Conservation (phyloP, 2,888 invertebrate species). For the Priocnemis perturbator region DNA sequence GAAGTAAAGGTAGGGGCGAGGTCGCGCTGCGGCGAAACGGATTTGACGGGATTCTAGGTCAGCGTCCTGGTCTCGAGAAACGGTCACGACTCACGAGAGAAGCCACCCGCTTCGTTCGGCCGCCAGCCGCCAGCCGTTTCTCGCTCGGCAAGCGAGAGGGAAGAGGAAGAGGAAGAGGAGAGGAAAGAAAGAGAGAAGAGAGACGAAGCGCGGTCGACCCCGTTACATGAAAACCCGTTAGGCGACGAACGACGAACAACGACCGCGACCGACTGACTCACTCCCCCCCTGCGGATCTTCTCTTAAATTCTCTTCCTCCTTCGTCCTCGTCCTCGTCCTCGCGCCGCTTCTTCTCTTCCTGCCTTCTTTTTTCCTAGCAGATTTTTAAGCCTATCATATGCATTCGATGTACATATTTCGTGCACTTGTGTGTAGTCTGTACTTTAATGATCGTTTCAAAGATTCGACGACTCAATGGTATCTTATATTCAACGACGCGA, state of each 20-base stretch:
- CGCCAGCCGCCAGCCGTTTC: not conserved
- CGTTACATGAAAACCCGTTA: slow-evolving; percentile 71
- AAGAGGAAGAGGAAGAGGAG: not conserved
- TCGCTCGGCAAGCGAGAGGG: not conserved
- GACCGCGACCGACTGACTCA: slow-evolving; percentile 45
- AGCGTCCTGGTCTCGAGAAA: slow-evolving; percentile 67
- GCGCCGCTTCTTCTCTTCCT: not conserved
- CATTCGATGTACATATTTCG: no score
- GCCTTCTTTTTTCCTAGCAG: not conserved
- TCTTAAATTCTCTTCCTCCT: slow-evolving; percentile 2
- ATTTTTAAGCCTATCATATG: slow-evolving; percentile 2
- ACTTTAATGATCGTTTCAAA: no score
- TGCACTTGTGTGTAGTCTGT: no score
- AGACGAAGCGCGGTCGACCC: slow-evolving; percentile 59
- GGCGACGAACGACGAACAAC: slow-evolving; percentile 46
- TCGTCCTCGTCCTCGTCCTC: slow-evolving; percentile 23
- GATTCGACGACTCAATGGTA: no score
- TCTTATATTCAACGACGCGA: not conserved
- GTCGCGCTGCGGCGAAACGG: slow-evolving; percentile 44
- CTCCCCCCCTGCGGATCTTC: not conserved
- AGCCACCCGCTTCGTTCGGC: slow-evolving; percentile 44
- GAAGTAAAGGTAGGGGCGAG: not conserved
- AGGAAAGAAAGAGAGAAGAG: slow-evolving; percentile 55
- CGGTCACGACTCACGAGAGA: slow-evolving; percentile 57
- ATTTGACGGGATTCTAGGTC: slow-evolving; percentile 71